A percentile compares a stretch with the other conserved stretches of the same genome.
These are phyloP conservation scores for Trididemnum clinides DNA, from an alignment of 23 tunicate species.

Conservation along the genomic window DNA sequence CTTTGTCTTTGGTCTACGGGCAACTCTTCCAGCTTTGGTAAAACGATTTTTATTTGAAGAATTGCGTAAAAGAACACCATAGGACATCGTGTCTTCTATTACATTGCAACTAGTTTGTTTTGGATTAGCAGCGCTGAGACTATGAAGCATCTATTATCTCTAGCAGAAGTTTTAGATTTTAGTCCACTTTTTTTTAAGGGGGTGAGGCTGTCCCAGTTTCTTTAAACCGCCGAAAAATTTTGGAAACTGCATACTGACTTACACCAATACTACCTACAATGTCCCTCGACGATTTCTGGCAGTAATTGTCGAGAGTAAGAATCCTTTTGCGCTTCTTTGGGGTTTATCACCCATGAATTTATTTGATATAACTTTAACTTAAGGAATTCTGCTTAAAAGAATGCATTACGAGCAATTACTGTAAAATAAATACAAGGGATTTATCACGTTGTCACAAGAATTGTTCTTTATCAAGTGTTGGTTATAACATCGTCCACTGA, in stretches of 20 bases:
- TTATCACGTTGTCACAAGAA: no score
- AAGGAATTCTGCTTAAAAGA: no score
- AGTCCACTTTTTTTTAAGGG: not conserved
- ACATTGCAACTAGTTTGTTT: not conserved
- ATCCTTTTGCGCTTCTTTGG: not conserved
- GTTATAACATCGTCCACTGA: no score
- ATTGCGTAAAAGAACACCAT: not conserved
- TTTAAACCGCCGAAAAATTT: not conserved
- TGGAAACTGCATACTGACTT: not conserved
- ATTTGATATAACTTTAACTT: no score
- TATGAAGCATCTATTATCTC: not conserved
- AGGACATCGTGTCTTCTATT: not conserved
- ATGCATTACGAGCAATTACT: no score
- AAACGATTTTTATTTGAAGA: not conserved
- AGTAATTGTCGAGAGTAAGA: not conserved
- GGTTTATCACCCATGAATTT: not conserved
- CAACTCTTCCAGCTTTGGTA: not conserved
- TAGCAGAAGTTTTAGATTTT: not conserved
- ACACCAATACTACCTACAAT: not conserved
- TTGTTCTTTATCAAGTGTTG: no score
- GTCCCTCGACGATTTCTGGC: not conserved
- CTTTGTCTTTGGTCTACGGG: not conserved
- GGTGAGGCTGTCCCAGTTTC: slow-evolving; percentile 4
- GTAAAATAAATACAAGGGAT: no score
- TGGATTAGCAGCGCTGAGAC: not conserved